A percentile compares a stretch with the other conserved stretches of the same genome.
Evolutionary conservation across 2,888 invertebrate genomes (phyloP).

Genomic region (Colletes collaris): DNA sequence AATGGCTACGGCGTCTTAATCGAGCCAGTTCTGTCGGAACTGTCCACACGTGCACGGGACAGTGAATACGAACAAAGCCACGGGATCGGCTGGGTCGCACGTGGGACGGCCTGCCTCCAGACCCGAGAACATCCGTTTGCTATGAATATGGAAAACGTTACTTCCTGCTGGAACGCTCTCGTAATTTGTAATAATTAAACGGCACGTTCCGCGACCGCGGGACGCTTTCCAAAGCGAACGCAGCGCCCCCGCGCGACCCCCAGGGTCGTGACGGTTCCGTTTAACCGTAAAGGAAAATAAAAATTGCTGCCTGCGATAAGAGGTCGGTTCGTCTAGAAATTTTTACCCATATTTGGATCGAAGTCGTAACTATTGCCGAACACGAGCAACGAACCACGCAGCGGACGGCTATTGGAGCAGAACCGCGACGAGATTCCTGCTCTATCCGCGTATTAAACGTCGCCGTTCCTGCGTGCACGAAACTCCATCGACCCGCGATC

Average conservation of each 20-base stretch:
- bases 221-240: too few relatives aligned
- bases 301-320: too few relatives aligned
- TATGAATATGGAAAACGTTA: constrained; percentile 21
- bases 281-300: too few relatives aligned
- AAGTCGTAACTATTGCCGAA: constrained; percentile 44
- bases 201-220: too few relatives aligned
- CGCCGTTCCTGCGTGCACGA: constrained; percentile 17
- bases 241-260: too few relatives aligned
- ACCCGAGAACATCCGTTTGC: constrained; percentile 27
- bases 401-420: constrained; percentile 52
- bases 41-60: constrained; percentile 31
- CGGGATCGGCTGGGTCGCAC: constrained; percentile 17
- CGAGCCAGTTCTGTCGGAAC: constrained; percentile 29
- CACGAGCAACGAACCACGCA: constrained; percentile 21
- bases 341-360: constrained; percentile 9
- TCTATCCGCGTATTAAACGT: constrained; percentile 33
- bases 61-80: constrained; percentile 26
- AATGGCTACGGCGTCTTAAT: constrained; percentile 32
- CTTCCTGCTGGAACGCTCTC: constrained; percentile 28
- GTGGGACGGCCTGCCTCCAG: constrained; percentile 31
- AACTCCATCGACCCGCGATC: constrained; percentile 22
- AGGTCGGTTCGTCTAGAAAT: too few relatives aligned
- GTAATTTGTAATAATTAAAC: constrained; percentile 3
- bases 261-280: too few relatives aligned
- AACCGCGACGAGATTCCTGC: constrained; percentile 48